These are phyloP conservation scores for Frieseomelitta varia DNA, from an alignment of 1,140 invertebrate species.

Conservation along the genomic window DNA sequence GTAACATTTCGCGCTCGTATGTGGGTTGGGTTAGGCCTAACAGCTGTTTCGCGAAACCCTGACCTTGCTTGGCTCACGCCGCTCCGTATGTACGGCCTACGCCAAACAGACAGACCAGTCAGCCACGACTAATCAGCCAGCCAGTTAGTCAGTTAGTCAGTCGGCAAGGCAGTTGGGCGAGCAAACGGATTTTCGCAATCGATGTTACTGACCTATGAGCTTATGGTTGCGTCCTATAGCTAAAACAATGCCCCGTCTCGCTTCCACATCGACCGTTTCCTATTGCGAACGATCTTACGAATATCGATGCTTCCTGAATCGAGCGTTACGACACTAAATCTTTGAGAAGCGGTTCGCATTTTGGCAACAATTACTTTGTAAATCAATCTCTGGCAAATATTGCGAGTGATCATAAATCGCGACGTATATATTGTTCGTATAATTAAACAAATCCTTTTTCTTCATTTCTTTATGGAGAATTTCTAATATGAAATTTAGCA, in stretches of 20 bases:
- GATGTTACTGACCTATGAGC: conserved; percentile 64
- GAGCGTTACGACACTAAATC: background rate
- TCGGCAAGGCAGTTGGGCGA: conserved; percentile 27
- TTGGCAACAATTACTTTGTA: background rate
- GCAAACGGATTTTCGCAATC: conserved; percentile 64
- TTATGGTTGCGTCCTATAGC: conserved; percentile 55
- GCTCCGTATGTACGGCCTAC: conserved; percentile 58
- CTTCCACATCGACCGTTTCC: background rate
- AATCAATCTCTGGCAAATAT: background rate
- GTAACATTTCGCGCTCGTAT: conserved; percentile 53
- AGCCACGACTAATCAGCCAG: conserved; percentile 51
- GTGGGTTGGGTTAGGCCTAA: conserved; percentile 62
- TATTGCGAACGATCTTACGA: background rate
- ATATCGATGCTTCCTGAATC: background rate
- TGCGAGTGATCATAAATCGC: background rate
- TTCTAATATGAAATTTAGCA: background rate
- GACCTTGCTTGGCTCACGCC: conserved; percentile 62
- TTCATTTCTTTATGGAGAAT: background rate
- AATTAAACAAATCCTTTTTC: background rate
- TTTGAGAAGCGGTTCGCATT: background rate
- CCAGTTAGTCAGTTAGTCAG: conserved; percentile 31
- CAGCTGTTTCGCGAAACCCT: conserved; percentile 72
- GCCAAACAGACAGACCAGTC: conserved; percentile 53
- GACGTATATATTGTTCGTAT: background rate
- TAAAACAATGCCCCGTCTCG: conserved; percentile 47